Percentiles rank a stretch among this genome's conserved stretches.
These are phyloP conservation scores for Leistus spinibarbis DNA, from an alignment of 2,888 invertebrate species.

Conservation along the genomic window DNA sequence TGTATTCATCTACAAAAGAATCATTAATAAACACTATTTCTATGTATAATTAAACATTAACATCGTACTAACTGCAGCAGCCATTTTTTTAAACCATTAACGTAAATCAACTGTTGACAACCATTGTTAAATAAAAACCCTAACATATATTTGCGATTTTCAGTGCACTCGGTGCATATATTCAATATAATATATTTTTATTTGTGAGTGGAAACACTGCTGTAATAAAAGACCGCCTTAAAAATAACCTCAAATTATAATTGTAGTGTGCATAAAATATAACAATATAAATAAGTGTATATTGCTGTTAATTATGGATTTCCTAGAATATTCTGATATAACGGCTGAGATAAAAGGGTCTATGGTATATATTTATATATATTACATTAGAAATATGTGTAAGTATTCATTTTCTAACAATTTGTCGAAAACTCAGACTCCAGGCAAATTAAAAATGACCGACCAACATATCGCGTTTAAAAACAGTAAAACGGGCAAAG, in stretches of 20 bases:
- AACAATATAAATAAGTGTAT: too few relatives aligned
- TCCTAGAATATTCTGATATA: constrained; percentile 87
- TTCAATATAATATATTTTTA: too few relatives aligned
- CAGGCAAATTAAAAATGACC: constrained; percentile 90
- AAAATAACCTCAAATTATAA: too few relatives aligned
- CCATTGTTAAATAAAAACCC: neutral
- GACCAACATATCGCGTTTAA: constrained; percentile 91
- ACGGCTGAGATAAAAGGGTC: constrained; percentile 83
- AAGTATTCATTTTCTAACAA: constrained; percentile 29
- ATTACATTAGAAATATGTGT: neutral
- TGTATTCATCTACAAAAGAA: neutral
- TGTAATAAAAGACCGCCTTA: too few relatives aligned
- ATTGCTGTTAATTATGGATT: constrained; percentile 75
- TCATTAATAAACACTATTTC: constrained; percentile 22
- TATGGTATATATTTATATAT: constrained; percentile 68
- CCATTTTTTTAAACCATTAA: constrained; percentile 23
- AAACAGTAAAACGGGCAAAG: constrained; percentile 95
- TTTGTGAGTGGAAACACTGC: too few relatives aligned
- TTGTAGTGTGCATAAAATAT: too few relatives aligned
- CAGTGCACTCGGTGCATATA: too few relatives aligned
- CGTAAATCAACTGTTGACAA: neutral
- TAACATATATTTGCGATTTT: too few relatives aligned
- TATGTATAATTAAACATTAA: constrained; percentile 22
- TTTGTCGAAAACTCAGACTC: too few relatives aligned
- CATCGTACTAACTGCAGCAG: constrained; percentile 3